Evolutionary conservation across 2,888 invertebrate species (phyloP).

Genomic region (Anodontia alba): DNA sequence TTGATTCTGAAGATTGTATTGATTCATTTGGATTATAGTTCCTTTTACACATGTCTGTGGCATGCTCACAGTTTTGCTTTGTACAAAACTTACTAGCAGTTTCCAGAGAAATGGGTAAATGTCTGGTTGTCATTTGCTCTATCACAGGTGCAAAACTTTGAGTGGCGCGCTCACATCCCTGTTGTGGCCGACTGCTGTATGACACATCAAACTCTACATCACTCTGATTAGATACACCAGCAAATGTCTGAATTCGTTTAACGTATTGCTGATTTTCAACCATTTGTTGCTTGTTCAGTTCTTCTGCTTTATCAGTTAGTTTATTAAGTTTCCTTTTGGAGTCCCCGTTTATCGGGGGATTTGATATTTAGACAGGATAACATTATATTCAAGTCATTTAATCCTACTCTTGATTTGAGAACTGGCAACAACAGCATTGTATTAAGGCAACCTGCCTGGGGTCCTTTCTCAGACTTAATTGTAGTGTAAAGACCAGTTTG

Average conservation of each 20-base stretch:
- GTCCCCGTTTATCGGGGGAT: background rate
- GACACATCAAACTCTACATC: conserved; percentile 21
- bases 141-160: conserved; percentile 18
- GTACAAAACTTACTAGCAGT: conserved; percentile 17
- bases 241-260: conserved; percentile 4
- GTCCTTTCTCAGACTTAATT: background rate
- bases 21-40: conserved; percentile 18
- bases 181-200: conserved; percentile 9
- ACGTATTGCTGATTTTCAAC: conserved; percentile 7
- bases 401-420: background rate
- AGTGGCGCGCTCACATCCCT: conserved; percentile 9
- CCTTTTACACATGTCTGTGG: conserved; percentile 19
- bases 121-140: conserved; percentile 7
- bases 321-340: conserved; percentile 13
- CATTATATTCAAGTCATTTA: background rate
- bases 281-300: conserved; percentile 18
- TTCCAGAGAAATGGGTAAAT: background rate
- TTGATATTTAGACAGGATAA: conserved; percentile 12
- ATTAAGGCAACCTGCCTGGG: background rate
- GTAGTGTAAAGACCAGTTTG: conserved; percentile 3
- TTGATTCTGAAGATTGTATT: conserved; percentile 14
- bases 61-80: conserved; percentile 15
- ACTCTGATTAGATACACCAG: background rate
- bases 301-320: background rate
- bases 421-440: background rate